Evolutionary conservation across 2,797 vertebrate species (phyloP).

Genomic region (Megaceryle alcyon): DNA sequence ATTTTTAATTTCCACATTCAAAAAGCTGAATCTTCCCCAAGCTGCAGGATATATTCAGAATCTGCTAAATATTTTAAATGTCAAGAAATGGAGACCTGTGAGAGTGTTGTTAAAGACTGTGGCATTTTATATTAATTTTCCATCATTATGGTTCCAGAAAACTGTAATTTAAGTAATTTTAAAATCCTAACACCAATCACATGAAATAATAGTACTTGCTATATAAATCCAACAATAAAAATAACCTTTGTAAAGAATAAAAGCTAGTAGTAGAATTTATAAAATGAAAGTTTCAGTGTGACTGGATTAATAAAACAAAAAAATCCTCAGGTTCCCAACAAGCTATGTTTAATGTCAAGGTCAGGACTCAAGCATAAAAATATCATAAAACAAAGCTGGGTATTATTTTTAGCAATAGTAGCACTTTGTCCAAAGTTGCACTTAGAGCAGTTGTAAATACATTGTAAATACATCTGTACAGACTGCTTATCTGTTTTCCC

Average conservation of each 20-base stretch:
- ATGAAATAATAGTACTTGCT: slow-evolving; percentile 49
- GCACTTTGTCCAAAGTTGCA: neutral
- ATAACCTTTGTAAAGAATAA: slow-evolving; percentile 16
- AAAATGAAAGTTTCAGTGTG: neutral
- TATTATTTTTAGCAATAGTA: slow-evolving; percentile 8
- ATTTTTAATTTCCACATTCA: slow-evolving; percentile 60
- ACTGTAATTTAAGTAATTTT: slow-evolving; percentile 53
- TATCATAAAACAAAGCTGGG: neutral
- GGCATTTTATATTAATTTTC: slow-evolving; percentile 69
- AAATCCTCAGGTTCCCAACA: neutral
- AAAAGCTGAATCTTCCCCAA: slow-evolving; percentile 37
- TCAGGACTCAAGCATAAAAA: neutral
- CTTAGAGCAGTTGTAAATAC: neutral
- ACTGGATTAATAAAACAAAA: neutral
- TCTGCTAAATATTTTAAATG: slow-evolving; percentile 70
- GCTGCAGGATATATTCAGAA: slow-evolving; percentile 43
- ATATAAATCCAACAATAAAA: slow-evolving; percentile 51
- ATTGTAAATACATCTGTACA: neutral
- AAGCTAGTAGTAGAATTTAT: neutral
- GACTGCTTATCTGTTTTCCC: neutral
- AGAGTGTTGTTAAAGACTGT: slow-evolving; percentile 60
- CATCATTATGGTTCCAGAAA: slow-evolving; percentile 56
- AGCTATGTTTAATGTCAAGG: neutral
- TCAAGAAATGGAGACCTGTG: slow-evolving; percentile 42
- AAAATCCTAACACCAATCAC: slow-evolving; percentile 51